Evolutionary conservation across 1,140 invertebrate genomes (phyloP).

Genomic region (Yoshiicerus persimilis): DNA sequence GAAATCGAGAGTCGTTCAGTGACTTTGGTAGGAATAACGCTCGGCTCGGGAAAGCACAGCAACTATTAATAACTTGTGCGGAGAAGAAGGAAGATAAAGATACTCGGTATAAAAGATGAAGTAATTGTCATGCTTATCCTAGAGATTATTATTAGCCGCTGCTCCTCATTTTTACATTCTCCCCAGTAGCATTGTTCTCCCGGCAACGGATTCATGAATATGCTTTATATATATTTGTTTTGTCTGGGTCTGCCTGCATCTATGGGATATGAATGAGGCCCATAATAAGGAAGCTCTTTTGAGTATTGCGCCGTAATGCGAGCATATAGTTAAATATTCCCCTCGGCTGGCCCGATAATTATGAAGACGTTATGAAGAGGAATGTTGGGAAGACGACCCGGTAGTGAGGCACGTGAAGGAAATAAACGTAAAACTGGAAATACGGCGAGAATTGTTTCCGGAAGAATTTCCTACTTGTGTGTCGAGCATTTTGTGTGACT

Average conservation of each 20-base stretch:
- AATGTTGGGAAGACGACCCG: background rate
- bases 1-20: background rate
- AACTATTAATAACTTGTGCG: background rate
- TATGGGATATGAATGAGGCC: too few species aligned
- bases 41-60: background rate
- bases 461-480: background rate
- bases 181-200: background rate
- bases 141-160: conserved; percentile 22
- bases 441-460: conserved; percentile 15
- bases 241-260: too few species aligned
- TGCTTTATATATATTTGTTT: too few species aligned
- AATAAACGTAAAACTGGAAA: conserved; percentile 23
- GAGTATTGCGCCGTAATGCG: too few species aligned
- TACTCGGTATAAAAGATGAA: conserved; percentile 10
- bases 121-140: conserved; percentile 22
- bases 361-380: conserved; percentile 22
- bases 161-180: background rate
- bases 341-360: background rate
- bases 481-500: background rate
- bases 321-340: too few species aligned
- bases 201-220: too few species aligned
- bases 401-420: background rate
- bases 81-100: background rate
- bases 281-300: too few species aligned
- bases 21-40: background rate